A percentile compares a stretch with the other conserved stretches of the same genome.
Evolutionary conservation across 1,140 invertebrate species (phyloP).

Genomic region (Homalodisca vitripennis): DNA sequence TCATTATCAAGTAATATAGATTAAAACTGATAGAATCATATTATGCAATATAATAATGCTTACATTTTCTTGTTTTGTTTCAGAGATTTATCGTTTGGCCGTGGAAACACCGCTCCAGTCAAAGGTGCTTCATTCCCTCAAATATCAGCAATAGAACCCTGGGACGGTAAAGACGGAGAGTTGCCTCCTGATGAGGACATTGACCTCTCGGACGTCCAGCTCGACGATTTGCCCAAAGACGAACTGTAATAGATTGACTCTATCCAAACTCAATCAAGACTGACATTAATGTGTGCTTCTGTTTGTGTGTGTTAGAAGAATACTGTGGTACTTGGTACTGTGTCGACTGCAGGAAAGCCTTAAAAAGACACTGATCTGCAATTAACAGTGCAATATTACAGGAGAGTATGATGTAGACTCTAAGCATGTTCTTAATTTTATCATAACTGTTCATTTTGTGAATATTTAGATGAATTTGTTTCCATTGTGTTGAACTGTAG

Average conservation of each 20-base stretch:
- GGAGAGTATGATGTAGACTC: too few relatives aligned
- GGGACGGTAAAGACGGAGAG: slow-evolving; percentile 97
- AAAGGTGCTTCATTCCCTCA: slow-evolving; percentile 82
- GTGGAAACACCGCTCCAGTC: slow-evolving; percentile 88
- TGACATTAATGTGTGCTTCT: slow-evolving; percentile 13
- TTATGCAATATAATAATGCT: too few relatives aligned
- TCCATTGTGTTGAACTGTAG: too few relatives aligned
- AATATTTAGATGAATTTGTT: too few relatives aligned
- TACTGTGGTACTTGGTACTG: too few relatives aligned
- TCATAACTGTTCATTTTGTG: too few relatives aligned
- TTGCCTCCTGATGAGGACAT: slow-evolving; percentile 88
- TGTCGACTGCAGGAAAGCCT: background rate
- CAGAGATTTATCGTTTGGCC: slow-evolving; percentile 92
- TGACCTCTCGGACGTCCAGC: slow-evolving; percentile 86
- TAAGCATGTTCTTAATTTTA: too few relatives aligned
- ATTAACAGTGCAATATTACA: too few relatives aligned
- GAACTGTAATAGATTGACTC: slow-evolving; percentile 62
- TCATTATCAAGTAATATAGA: too few relatives aligned
- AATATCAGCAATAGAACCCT: slow-evolving; percentile 70
- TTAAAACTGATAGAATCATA: too few relatives aligned
- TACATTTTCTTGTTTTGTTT: slow-evolving; percentile 44
- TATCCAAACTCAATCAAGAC: slow-evolving; percentile 16
- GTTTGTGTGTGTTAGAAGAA: background rate
- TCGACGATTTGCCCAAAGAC: slow-evolving; percentile 74
- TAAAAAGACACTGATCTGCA: too few relatives aligned